Evolutionary conservation across 2,113 vertebrate genomes (phyloP).

Genomic region (Lepidiolamprologus cunningtoni): DNA sequence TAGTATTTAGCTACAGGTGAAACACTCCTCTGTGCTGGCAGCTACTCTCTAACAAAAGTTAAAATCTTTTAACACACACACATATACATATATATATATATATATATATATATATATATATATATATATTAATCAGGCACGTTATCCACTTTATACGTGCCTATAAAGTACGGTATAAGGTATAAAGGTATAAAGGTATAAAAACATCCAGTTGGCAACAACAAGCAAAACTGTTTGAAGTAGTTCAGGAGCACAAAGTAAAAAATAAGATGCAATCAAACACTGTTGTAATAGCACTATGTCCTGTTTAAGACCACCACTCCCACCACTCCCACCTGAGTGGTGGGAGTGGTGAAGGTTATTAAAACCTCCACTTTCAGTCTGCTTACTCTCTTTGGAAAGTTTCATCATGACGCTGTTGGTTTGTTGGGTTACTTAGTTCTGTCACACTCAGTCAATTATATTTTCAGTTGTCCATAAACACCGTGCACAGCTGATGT

Average conservation of each 20-base stretch:
- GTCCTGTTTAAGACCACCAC: background rate
- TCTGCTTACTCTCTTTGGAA: background rate
- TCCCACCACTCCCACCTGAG: background rate
- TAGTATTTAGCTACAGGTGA: background rate
- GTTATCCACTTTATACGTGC: background rate
- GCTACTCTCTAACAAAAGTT: background rate
- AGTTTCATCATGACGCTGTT: background rate
- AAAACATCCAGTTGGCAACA: background rate
- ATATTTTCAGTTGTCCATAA: background rate
- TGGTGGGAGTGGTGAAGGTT: background rate
- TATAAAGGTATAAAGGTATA: background rate
- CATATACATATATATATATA: rapidly evolving
- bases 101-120: no score
- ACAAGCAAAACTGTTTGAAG: background rate
- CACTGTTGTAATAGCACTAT: background rate
- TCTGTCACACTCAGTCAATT: background rate
- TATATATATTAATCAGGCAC: no score
- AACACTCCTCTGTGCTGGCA: background rate
- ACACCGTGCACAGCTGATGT: background rate
- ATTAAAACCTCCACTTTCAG: background rate
- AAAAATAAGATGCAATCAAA: background rate
- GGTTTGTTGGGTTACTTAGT: background rate
- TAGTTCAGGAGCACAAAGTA: background rate
- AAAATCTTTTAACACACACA: background rate
- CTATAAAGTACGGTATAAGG: background rate